These are phyloP conservation scores for Craseonycteris thonglongyai DNA, from an alignment of 2,113 vertebrate species.

Conservation along the genomic window DNA sequence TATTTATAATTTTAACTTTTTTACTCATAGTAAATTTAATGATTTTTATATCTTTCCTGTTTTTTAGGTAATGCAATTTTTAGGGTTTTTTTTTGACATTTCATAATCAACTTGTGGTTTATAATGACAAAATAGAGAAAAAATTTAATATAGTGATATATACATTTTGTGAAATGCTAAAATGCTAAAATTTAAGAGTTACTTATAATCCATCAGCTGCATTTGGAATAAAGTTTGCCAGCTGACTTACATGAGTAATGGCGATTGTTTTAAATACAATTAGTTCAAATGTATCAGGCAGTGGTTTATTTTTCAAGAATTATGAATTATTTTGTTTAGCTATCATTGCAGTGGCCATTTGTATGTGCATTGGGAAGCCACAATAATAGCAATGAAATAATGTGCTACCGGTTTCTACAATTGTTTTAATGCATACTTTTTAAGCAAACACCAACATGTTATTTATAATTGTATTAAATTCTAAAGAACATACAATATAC, in stretches of 20 bases:
- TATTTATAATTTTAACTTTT: not conserved
- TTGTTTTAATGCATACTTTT: not conserved
- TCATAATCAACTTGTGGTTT: not conserved
- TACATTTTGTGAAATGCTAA: not conserved
- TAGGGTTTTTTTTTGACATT: not conserved
- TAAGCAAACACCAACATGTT: not conserved
- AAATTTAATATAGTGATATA: not conserved
- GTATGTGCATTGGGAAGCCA: not conserved
- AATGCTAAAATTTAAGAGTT: not conserved
- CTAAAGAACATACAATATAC: not conserved
- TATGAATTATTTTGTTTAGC: not conserved
- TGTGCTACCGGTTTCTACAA: not conserved
- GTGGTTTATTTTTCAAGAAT: not conserved
- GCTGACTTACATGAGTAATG: not conserved
- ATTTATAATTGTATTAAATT: not conserved
- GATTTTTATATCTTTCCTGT: not conserved
- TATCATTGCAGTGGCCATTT: not conserved
- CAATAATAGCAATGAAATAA: not conserved
- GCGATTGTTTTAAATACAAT: not conserved
- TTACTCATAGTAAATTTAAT: not conserved
- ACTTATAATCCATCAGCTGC: not conserved
- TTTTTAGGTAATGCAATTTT: not conserved
- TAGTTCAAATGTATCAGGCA: not conserved
- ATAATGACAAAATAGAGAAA: constrained; percentile 2
- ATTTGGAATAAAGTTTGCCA: not conserved